These are phyloP conservation scores for Vicugna pacos DNA, from an alignment of 2,113 vertebrate species.

Conservation along the genomic window DNA sequence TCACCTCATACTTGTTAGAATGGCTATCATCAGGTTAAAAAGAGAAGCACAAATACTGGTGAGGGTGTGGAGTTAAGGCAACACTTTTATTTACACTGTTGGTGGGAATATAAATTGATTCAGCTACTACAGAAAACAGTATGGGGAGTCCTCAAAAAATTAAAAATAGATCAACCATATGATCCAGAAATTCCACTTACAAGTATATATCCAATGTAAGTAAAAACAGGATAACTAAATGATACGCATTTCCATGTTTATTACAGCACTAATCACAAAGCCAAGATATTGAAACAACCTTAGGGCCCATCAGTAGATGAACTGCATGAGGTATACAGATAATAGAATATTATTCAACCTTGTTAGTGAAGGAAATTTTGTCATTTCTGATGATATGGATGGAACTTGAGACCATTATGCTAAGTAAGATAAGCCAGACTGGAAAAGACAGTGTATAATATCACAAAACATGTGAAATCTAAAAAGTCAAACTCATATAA, in stretches of 20 bases:
- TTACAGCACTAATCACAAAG: neutral
- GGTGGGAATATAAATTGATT: too few species aligned
- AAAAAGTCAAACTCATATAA: neutral
- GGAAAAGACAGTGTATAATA: neutral
- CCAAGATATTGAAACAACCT: neutral
- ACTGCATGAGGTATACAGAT: neutral
- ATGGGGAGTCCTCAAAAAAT: neutral
- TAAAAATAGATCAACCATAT: neutral
- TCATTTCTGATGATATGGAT: neutral
- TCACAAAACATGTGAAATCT: neutral
- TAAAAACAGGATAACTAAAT: neutral
- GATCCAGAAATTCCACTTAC: neutral
- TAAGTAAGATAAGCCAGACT: neutral
- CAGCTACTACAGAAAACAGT: neutral
- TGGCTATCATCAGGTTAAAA: too few species aligned
- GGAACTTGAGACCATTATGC: neutral
- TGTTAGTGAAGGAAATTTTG: too few species aligned
- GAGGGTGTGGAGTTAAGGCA: too few species aligned
- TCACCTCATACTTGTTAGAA: too few species aligned
- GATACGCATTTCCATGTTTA: neutral
- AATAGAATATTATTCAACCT: neutral
- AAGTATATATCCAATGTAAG: neutral
- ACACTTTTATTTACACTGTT: too few species aligned
- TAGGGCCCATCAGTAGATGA: neutral
- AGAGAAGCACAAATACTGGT: too few species aligned